Evolutionary conservation across 2,888 invertebrate species (phyloP).

Genomic region (Atrina japonica): DNA sequence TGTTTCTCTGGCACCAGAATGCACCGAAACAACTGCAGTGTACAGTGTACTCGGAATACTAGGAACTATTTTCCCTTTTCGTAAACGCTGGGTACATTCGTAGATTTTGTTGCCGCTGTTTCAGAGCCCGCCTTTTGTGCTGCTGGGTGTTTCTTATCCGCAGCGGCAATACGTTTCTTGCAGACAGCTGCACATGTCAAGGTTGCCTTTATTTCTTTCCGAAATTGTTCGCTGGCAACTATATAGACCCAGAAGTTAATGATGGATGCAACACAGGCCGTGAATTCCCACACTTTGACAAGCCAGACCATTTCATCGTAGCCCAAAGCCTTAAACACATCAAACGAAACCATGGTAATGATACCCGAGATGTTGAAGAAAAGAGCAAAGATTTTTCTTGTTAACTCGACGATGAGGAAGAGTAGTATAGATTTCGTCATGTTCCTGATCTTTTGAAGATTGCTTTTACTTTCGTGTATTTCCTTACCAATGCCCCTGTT

Average conservation of each 20-base stretch:
- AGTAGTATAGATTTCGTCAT: constrained; percentile 14
- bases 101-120: no score
- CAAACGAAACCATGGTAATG: constrained; percentile 7
- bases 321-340: constrained; percentile 5
- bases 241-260: constrained; percentile 15
- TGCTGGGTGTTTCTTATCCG: no score
- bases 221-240: constrained; percentile 10
- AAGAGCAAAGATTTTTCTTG: not conserved
- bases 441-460: constrained; percentile 4
- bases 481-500: constrained; percentile 1
- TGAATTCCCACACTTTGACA: constrained; percentile 13
- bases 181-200: not conserved
- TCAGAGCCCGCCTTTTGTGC: no score
- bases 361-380: constrained; percentile 9
- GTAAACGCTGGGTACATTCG: no score
- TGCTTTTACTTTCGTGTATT: constrained; percentile 16
- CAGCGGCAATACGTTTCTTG: no score
- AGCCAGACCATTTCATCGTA: not conserved
- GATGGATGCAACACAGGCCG: not conserved
- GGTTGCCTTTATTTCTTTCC: constrained; percentile 1
- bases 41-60: no score
- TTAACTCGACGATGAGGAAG: constrained; percentile 7
- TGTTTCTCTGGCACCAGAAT: no score
- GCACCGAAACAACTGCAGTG: no score
- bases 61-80: no score